Percentiles rank a stretch among this genome's conserved stretches.
Evolutionary conservation across 2,888 invertebrate species (phyloP).

Genomic region (Andrena praecox): DNA sequence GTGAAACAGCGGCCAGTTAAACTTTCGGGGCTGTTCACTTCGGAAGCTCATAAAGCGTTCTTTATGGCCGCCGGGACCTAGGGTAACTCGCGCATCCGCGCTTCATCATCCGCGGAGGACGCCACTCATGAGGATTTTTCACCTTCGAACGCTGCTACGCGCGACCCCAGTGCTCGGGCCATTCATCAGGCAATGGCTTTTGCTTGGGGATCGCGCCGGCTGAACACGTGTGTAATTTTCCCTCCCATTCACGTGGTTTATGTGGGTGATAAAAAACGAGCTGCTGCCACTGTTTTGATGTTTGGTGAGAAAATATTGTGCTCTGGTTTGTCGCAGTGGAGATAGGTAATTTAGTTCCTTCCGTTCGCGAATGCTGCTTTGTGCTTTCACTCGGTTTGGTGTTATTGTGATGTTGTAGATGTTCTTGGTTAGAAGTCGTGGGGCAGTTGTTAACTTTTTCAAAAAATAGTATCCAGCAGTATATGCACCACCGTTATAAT

Average conservation of each 20-base stretch:
- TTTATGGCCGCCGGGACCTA: constrained; percentile 14
- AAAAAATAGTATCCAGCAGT: too few relatives aligned
- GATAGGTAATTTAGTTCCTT: too few relatives aligned
- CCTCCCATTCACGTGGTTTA: not conserved
- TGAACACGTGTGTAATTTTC: constrained; percentile 13
- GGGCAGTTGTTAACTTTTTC: too few relatives aligned
- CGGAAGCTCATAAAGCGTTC: constrained; percentile 24
- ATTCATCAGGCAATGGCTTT: constrained; percentile 3
- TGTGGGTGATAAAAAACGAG: not conserved
- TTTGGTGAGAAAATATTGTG: too few relatives aligned
- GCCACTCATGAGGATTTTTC: not conserved
- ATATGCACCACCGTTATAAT: too few relatives aligned
- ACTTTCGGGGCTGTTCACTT: constrained; percentile 18
- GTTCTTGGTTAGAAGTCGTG: too few relatives aligned
- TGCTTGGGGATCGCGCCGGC: constrained; percentile 3
- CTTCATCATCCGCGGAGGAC: constrained; percentile 22
- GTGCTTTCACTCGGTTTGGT: too few relatives aligned
- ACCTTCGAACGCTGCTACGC: not conserved
- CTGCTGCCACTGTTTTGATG: not conserved
- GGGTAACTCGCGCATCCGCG: constrained; percentile 7
- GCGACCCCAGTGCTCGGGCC: not conserved
- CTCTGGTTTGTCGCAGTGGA: too few relatives aligned
- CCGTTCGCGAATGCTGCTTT: too few relatives aligned
- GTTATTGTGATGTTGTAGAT: too few relatives aligned
- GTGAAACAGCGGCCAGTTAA: constrained; percentile 17